Conservation (phyloP, 2,888 invertebrate species). For the Ctenicera cuprea region DNA sequence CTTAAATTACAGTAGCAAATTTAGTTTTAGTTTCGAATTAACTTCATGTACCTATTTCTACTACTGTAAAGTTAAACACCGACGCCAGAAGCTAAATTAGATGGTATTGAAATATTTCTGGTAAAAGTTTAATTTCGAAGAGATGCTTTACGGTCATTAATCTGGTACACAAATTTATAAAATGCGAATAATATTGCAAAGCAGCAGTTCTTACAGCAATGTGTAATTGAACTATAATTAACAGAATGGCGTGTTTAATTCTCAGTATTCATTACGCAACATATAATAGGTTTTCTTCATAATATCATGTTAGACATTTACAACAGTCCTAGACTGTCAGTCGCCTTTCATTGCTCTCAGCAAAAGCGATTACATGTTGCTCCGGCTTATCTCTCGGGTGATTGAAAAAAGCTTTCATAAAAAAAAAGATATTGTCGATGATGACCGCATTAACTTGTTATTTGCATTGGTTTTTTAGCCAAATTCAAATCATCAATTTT, state of each 20-base stretch:
- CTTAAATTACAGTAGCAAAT: too few species aligned
- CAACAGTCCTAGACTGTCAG: conserved; percentile 37
- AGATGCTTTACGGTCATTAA: too few species aligned
- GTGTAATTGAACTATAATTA: conserved; percentile 1
- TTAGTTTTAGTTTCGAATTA: too few species aligned
- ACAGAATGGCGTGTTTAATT: not conserved
- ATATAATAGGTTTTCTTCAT: conserved; percentile 28
- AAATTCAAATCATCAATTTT: too few species aligned
- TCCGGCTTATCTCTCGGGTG: conserved; percentile 4
- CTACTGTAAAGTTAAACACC: too few species aligned
- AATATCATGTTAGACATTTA: conserved; percentile 38
- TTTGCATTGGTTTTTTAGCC: not conserved
- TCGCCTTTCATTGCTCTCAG: conserved; percentile 54
- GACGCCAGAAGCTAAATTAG: too few species aligned
- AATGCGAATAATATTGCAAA: not conserved
- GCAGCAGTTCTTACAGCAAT: not conserved
- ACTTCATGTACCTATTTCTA: too few species aligned
- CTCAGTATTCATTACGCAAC: conserved; percentile 3
- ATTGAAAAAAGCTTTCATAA: conserved; percentile 30
- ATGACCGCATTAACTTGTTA: conserved; percentile 20
- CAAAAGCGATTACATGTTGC: conserved; percentile 27
- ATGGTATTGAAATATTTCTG: too few species aligned
- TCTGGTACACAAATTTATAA: too few species aligned
- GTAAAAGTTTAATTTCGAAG: too few species aligned
- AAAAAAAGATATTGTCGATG: conserved; percentile 17